Conservation (phyloP, 1,140 invertebrate genomes). For the Phortica variegata region DNA sequence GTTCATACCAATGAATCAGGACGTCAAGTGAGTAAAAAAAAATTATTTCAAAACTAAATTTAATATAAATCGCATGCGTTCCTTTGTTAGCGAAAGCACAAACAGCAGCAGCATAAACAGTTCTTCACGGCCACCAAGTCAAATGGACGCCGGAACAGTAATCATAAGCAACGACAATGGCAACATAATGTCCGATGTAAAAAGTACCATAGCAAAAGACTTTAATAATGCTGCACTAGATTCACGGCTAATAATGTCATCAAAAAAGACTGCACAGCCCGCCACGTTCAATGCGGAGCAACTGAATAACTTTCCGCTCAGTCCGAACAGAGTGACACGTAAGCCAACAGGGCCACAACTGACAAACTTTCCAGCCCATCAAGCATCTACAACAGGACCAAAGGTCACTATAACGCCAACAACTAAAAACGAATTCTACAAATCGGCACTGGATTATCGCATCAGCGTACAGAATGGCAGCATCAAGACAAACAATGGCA, state of each 20-base stretch:
- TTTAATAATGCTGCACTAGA: constrained; percentile 12
- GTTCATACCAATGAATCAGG: constrained; percentile 75
- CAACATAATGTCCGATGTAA: constrained; percentile 3
- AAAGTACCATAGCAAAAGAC: not conserved
- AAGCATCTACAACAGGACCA: constrained; percentile 28
- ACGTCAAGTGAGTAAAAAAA: constrained; percentile 53
- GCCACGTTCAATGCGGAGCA: constrained; percentile 5
- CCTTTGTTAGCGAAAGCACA: not conserved
- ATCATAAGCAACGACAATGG: constrained; percentile 5
- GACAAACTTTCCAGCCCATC: too few relatives aligned
- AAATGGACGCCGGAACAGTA: not conserved
- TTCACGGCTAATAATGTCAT: constrained; percentile 13
- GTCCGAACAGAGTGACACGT: not conserved
- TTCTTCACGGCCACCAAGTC: not conserved
- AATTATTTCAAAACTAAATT: constrained; percentile 17
- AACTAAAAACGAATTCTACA: constrained; percentile 40
- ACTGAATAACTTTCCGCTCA: not conserved
- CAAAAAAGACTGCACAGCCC: constrained; percentile 1
- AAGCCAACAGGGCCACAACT: not conserved
- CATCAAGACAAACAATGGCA: constrained; percentile 39
- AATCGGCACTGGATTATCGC: constrained; percentile 39
- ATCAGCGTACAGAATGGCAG: constrained; percentile 43
- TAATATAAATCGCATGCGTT: constrained; percentile 3
- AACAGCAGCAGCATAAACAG: constrained; percentile 3
- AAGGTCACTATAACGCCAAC: constrained; percentile 36